Evolutionary conservation across 2,797 vertebrate genomes (phyloP).

Genomic region (Margarornis squamiger): DNA sequence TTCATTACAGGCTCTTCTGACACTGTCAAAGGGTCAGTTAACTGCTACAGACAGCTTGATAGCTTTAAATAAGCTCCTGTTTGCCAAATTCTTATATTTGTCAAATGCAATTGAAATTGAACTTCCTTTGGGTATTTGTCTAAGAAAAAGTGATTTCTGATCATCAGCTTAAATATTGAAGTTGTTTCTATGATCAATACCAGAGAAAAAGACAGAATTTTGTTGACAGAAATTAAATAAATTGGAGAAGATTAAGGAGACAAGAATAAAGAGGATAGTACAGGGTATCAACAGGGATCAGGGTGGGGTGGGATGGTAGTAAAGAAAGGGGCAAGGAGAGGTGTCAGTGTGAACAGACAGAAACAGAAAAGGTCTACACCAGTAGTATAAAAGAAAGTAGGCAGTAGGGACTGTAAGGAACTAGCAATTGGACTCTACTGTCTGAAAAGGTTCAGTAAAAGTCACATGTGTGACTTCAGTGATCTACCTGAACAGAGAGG

Average conservation of each 20-base stretch:
- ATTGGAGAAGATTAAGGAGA: neutral
- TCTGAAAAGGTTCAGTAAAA: neutral
- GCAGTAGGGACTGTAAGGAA: neutral
- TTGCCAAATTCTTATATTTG: neutral
- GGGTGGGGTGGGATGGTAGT: neutral
- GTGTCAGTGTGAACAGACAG: neutral
- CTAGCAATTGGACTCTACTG: rapidly evolving
- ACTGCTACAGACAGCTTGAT: neutral
- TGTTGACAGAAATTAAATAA: neutral
- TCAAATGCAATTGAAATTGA: neutral
- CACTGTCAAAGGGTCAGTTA: neutral
- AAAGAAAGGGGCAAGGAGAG: neutral
- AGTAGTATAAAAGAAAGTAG: neutral
- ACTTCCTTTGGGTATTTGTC: neutral
- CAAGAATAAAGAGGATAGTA: neutral
- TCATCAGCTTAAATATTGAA: neutral
- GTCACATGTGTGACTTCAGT: neutral
- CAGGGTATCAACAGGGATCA: neutral
- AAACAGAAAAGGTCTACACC: neutral
- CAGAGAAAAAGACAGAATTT: neutral
- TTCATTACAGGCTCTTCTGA: neutral
- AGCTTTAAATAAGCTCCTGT: neutral
- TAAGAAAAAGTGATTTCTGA: neutral
- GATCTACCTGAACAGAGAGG: neutral
- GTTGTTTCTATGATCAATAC: neutral